Evolutionary conservation across 2,113 vertebrate species (phyloP), one percentile per base, ranked within the genome.

Genomic region (Hemicordylus capensis): DNA sequence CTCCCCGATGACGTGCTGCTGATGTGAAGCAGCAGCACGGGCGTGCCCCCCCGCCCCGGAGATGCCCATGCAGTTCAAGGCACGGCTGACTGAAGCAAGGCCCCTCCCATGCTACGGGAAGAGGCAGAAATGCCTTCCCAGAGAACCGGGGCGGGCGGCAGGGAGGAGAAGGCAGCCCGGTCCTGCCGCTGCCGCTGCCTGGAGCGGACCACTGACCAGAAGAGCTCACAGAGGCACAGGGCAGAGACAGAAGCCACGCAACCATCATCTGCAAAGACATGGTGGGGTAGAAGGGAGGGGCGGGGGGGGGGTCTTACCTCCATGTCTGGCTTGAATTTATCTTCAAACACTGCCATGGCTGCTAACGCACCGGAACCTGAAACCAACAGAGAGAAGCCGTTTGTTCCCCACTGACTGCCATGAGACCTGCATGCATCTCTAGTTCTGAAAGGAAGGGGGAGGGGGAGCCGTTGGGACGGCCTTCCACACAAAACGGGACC

Each of bases 271-370:
- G 37, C 48, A 63, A 2, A 24, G 20, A 72, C 1, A 19, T 26
- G 31, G 63, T 15, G n/a, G n/a, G 64, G 15, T 7, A 6, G 3
- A 19, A 46, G 10, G 12, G 8, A 51, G 7, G 34, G 48, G 28
- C 19, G 20, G 4, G 3, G 8, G 3, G 75, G 10, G 31, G 10
- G 90, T 59, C 48, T 93, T 93, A 98, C 98, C 98, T 98, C 98
- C 98, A 99, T 98, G 82, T 98, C 95, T 0, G 96, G 97, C 88
- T 97, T 98, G 95, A 97, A 99, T 84, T 98, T 97, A 91, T 99
- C 98, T 95, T 99, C 99, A 92, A 99, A 99, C 31, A 99, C 97
- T 2, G 98, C 98, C 98, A 99, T 99, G 58, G 99, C 99, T 69
- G 99, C 99, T 81, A 99, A 94, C 0, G 98, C 98, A 14, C 99